A percentile compares a stretch with the other conserved stretches of the same genome.
phyloP scores from a whole-genome alignment of 2,888 invertebrate species.

The Antitype chi region DNA sequence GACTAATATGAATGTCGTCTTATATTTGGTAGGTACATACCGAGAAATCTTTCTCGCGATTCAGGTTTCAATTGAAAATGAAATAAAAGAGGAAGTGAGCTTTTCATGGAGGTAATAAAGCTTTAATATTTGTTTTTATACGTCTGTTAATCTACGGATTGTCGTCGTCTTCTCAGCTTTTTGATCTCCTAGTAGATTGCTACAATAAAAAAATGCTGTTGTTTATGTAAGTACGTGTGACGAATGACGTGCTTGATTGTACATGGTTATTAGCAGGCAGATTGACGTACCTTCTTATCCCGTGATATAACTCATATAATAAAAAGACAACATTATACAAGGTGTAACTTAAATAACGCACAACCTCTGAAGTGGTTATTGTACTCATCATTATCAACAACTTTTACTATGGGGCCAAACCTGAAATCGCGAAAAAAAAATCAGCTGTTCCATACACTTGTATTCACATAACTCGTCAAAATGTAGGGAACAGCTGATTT shows the following conservation, averaged over 20 bases:
- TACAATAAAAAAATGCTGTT: conserved; percentile 37
- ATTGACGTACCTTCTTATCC: background rate
- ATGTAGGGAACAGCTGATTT: too few relatives aligned
- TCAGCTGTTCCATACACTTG: too few relatives aligned
- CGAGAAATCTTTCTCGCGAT: conserved; percentile 28
- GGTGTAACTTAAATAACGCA: too few relatives aligned
- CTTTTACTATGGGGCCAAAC: too few relatives aligned
- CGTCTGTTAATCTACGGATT: conserved; percentile 46
- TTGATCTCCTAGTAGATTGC: conserved; percentile 42
- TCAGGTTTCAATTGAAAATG: conserved; percentile 56
- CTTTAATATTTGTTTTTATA: conserved; percentile 48
- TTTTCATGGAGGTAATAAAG: conserved; percentile 38
- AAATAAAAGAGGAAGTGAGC: conserved; percentile 43
- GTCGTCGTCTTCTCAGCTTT: conserved; percentile 15
- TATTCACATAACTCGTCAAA: too few relatives aligned
- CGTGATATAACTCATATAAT: background rate
- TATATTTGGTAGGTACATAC: conserved; percentile 12
- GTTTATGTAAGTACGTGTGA: background rate
- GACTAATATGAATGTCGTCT: conserved; percentile 46
- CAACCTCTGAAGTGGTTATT: too few relatives aligned
- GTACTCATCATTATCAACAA: too few relatives aligned
- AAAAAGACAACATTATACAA: too few relatives aligned
- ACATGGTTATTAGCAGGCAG: background rate
- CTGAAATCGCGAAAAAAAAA: too few relatives aligned
- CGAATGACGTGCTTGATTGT: background rate